Conservation (phyloP, 2,113 vertebrate species). For the Channa argus region DNA sequence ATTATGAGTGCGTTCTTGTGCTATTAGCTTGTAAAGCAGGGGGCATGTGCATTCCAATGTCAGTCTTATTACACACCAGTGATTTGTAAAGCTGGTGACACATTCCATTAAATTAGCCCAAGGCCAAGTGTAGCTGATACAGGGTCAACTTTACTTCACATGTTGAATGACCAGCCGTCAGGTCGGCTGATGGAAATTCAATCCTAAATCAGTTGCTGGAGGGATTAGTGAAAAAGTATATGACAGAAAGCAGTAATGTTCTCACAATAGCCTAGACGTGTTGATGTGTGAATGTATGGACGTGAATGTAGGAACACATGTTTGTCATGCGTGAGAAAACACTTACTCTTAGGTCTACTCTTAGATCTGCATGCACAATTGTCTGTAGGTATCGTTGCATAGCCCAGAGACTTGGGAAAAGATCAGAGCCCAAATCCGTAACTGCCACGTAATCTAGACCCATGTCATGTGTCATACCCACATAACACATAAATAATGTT, state of each 20-base stretch:
- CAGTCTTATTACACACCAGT: slow-evolving; percentile 24
- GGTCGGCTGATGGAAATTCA: slow-evolving; percentile 67
- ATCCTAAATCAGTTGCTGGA: slow-evolving; percentile 53
- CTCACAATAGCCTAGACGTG: slow-evolving; percentile 63
- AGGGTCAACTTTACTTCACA: slow-evolving; percentile 49
- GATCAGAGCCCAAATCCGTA: slow-evolving; percentile 24
- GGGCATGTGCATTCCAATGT: slow-evolving; percentile 27
- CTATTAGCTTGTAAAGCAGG: slow-evolving; percentile 5
- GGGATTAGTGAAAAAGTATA: slow-evolving; percentile 70
- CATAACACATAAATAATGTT: slow-evolving; percentile 2
- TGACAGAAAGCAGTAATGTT: slow-evolving; percentile 53
- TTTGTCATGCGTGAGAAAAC: neutral
- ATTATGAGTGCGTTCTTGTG: neutral
- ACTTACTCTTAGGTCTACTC: neutral
- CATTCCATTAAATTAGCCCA: slow-evolving; percentile 66
- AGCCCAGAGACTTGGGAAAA: slow-evolving; percentile 20
- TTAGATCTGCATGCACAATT: slow-evolving; percentile 2
- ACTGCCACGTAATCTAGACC: slow-evolving; percentile 38
- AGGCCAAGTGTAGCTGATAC: slow-evolving; percentile 37
- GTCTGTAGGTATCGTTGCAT: slow-evolving; percentile 14
- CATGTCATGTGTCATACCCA: neutral
- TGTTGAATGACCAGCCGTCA: slow-evolving; percentile 65
- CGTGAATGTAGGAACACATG: slow-evolving; percentile 19
- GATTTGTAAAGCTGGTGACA: slow-evolving; percentile 64
- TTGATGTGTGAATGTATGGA: slow-evolving; percentile 62